Base-by-base conservation (phyloP, 1,140 invertebrate genomes). In the Drosophila sproati region DNA sequence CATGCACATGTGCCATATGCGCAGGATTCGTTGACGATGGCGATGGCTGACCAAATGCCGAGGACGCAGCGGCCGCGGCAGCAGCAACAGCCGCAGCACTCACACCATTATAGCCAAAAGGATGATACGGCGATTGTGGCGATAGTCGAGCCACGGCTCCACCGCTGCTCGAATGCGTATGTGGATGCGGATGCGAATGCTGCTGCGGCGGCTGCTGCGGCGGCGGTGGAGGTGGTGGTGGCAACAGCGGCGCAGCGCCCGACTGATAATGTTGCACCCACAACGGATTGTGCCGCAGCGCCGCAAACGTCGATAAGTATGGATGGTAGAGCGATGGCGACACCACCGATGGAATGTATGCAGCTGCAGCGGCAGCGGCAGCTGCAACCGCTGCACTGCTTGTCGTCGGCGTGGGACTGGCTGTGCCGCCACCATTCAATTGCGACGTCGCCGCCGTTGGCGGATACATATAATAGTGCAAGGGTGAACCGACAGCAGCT, bases 241-340 rank as follows among this genome's bases (percentile, higher is more conserved):
- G 57, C 45, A 74, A 63, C 20, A 78, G 41, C 41, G 78, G 51
- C 8, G 74, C 51, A 4, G 93, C 93, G 59, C 93, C 93, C 54
- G 93, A 92, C 51, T 93, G 93, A 76, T 94, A 94, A 64, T 87
- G 83, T 56, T 94, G 94, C 93, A 94, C 93, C 94, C 94, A 94
- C 61, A 94, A 64, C 32, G 94, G 93, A 60, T 93, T 92, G 47
- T 91, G 90, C 55, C 89, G 73, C 61, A 92, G 48, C 2, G 91
- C 91, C 48, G 89, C 83, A 41, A 92, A 59, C 28, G 91, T 87
- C 7, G 91, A 79, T 73, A 94, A 92, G 70, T 94, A 94, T 3
- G 94, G 93, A 82, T 92, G 78, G 55, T 90, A 88, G 10, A 87
- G 75, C 31, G 91, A 76, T 6, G 83, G 68, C 55, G 82, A 68